A percentile compares a stretch with the other conserved stretches of the same genome.
Conservation (phyloP, 2,797 vertebrate species). For the Synaphobranchus kaupii region DNA sequence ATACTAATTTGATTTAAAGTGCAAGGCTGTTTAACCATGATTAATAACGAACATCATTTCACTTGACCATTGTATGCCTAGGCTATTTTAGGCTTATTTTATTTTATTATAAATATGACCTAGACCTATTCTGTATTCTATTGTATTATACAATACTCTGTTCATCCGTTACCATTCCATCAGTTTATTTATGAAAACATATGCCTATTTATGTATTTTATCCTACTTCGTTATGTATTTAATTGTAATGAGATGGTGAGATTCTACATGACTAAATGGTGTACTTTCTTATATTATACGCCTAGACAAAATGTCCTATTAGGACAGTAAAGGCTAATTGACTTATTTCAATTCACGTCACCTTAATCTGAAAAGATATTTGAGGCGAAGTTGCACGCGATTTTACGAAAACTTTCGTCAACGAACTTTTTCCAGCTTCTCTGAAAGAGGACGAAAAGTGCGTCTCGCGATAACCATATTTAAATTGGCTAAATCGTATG, state of each 20-base stretch:
- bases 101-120: no score
- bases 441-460: slow-evolving; percentile 53
- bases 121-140: no score
- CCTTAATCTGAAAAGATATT: slow-evolving; percentile 16
- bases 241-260: not conserved
- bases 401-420: not conserved
- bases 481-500: slow-evolving; percentile 57
- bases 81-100: no score
- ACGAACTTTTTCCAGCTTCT: slow-evolving; percentile 7
- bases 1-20: no score
- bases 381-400: not conserved
- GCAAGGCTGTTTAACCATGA: no score
- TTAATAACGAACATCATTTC: no score
- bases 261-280: not conserved
- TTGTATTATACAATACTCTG: no score
- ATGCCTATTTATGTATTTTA: no score
- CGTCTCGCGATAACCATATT: slow-evolving; percentile 70
- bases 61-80: no score
- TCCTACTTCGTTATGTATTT: not conserved
- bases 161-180: no score
- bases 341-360: not conserved
- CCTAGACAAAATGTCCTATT: not conserved
- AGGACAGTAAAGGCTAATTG: not conserved
- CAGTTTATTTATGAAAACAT: no score
- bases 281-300: not conserved